Conservation (phyloP, 1,140 invertebrate genomes). For the Sitophilus oryzae region DNA sequence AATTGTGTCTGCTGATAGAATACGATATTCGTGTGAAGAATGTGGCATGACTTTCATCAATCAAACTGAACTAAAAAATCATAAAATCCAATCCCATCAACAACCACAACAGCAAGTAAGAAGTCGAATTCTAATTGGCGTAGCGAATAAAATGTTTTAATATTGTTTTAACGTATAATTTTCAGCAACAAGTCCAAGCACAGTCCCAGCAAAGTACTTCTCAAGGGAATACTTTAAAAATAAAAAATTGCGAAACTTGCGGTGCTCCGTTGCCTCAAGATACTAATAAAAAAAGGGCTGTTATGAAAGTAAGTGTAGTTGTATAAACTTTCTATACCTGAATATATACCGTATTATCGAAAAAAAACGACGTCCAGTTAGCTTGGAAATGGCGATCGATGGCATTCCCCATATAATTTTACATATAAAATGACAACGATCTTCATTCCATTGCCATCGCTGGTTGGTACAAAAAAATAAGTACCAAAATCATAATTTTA, state of each 20-base stretch:
- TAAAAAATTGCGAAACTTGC: constrained; percentile 47
- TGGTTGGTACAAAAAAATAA: too few species aligned
- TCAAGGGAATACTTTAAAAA: constrained; percentile 41
- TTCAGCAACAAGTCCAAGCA: constrained; percentile 34
- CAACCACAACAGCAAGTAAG: constrained; percentile 29
- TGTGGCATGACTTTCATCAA: constrained; percentile 53
- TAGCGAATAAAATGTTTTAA: background rate
- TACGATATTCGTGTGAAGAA: constrained; percentile 53
- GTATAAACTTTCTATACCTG: too few species aligned
- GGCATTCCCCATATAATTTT: too few species aligned
- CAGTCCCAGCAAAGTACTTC: constrained; percentile 34
- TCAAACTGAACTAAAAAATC: constrained; percentile 50
- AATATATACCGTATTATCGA: too few species aligned
- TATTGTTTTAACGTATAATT: constrained; percentile 31
- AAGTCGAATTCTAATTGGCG: background rate
- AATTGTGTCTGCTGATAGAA: constrained; percentile 57
- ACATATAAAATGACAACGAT: too few species aligned
- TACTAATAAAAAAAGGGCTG: constrained; percentile 42
- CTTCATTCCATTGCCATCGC: too few species aligned
- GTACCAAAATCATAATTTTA: too few species aligned
- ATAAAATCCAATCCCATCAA: constrained; percentile 40
- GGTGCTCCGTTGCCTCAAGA: constrained; percentile 46
- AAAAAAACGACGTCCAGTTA: too few species aligned
- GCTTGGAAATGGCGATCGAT: too few species aligned
- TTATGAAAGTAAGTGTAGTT: constrained; percentile 38